Conservation (phyloP, 2,888 invertebrate genomes). For the Zonitis immaculata region DNA sequence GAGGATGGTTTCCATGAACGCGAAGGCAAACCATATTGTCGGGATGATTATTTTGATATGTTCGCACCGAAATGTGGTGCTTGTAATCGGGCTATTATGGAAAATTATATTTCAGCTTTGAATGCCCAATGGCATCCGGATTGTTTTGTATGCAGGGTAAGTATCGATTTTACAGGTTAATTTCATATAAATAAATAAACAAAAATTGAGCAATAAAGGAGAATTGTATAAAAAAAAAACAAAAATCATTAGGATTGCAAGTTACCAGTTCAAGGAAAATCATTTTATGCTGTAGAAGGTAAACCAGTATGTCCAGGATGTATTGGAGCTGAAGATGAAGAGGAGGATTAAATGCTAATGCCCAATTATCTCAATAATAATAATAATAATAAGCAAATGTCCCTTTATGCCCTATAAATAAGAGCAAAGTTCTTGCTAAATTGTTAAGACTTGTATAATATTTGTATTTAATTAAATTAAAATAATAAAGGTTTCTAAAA, state of each 20-base stretch:
- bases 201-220: neutral
- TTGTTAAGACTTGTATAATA: constrained; percentile 45
- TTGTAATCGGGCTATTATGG: constrained; percentile 92
- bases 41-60: constrained; percentile 94
- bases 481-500: constrained; percentile 45
- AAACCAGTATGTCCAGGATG: constrained; percentile 93
- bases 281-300: constrained; percentile 96
- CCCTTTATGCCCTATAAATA: constrained; percentile 11
- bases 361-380: constrained; percentile 22
- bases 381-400: constrained; percentile 4
- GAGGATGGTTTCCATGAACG: constrained; percentile 98
- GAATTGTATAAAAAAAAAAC: constrained; percentile 7
- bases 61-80: constrained; percentile 98
- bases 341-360: constrained; percentile 51
- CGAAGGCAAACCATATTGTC: constrained; percentile 93
- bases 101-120: constrained; percentile 96
- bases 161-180: constrained; percentile 41
- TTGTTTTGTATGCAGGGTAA: constrained; percentile 98
- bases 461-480: constrained; percentile 55
- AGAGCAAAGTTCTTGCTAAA: constrained; percentile 16
- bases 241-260: constrained; percentile 77
- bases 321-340: constrained; percentile 87
- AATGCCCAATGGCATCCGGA: constrained; percentile 98
- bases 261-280: constrained; percentile 86
- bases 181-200: neutral